Conservation (phyloP, 2,888 invertebrate species). For the Ectemnius cavifrons region DNA sequence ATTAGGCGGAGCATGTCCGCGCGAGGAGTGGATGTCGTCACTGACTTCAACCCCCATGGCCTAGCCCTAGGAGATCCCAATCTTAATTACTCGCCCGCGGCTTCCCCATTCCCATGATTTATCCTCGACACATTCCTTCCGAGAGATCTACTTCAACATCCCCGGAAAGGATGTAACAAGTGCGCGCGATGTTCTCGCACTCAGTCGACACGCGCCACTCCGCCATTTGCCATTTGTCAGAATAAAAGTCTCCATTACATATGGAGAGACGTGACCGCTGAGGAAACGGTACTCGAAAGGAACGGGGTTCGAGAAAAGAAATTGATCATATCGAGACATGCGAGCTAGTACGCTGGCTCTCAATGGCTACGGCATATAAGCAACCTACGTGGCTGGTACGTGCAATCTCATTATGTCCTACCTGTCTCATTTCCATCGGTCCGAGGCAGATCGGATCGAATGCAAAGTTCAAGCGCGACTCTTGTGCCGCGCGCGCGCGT, state of each 20-base stretch:
- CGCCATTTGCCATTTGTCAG: too few relatives aligned
- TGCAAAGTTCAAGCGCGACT: background rate
- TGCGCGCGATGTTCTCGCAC: too few relatives aligned
- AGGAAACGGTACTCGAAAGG: background rate
- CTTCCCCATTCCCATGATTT: slow-evolving; percentile 18
- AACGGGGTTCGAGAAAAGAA: background rate
- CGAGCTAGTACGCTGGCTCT: background rate
- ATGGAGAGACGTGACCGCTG: background rate
- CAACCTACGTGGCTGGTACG: background rate
- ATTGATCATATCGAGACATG: background rate
- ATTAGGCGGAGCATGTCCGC: slow-evolving; percentile 51
- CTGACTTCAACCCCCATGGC: slow-evolving; percentile 14
- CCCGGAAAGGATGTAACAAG: background rate
- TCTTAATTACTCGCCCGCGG: slow-evolving; percentile 38
- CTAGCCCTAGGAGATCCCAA: slow-evolving; percentile 36
- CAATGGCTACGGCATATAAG: background rate
- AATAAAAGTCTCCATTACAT: too few relatives aligned
- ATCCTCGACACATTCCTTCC: slow-evolving; percentile 38
- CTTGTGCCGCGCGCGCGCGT: background rate
- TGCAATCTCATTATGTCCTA: slow-evolving; percentile 3
- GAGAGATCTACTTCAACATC: background rate
- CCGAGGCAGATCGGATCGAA: background rate
- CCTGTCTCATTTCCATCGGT: slow-evolving; percentile 6
- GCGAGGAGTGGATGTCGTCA: slow-evolving; percentile 20
- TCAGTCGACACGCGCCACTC: too few relatives aligned